Base-by-base conservation (phyloP, 1,140 invertebrate genomes). In the Kradibia gibbosae region DNA sequence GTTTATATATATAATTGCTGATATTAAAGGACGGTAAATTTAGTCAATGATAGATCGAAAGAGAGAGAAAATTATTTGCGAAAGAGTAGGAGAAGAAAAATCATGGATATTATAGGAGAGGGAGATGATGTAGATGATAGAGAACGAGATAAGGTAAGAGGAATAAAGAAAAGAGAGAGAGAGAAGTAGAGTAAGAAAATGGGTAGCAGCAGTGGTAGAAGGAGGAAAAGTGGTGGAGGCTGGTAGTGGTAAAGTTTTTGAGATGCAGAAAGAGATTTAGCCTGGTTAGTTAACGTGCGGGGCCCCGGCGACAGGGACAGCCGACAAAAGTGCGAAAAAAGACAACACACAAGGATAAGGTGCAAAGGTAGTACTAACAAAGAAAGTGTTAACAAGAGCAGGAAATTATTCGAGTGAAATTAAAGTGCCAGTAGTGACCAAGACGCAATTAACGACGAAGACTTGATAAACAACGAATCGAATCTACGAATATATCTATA, bases 271-370 rank as follows among this genome's bases (percentile, higher is more conserved):
- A 85, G 83, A 89, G 85, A 87, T 86, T 89, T 89, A 88, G 88
- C 87, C 87, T 87, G 89, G 88, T 91, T 91, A 91, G 91, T 91
- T 91, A 88, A 89, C 89, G 91, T 89, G 89, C 90, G 89, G 88
- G 90, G 89, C 88, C 90, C 89, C 89, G 88, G 86, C 89, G 89
- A 91, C 87, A 89, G 88, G 86, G 88, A 91, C 88, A 88, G 86
- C 72, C 67, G 81, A 82, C 65, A 25, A 53, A 78, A 57, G 80
- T 60, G 74, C 42, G 48, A 75, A 75, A 80, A 80, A 73, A 81
- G 36, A 78, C n/a, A 65, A 28, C 39, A 36, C 53, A 36, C n/a
- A 39, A 62, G 55, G 22, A 53, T 50, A 67, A 45, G 76, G 60
- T 53, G 76, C 60, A 34, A 36, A 36, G 20, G 28, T 28, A 50